Evolutionary conservation across 2,113 vertebrate genomes (phyloP).

Genomic region (Sapayoa aenigma): DNA sequence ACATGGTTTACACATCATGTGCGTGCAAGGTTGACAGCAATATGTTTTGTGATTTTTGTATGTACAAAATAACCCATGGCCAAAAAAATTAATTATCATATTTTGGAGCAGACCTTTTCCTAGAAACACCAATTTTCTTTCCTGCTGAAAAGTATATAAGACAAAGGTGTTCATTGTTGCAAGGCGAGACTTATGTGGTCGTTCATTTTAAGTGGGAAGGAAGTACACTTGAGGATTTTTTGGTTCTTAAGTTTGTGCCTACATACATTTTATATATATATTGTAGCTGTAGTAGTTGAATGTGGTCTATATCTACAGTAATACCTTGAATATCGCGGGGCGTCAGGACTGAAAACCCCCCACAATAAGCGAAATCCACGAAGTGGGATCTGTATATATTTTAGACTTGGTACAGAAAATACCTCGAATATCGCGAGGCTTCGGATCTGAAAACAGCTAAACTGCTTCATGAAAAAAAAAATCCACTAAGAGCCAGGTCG

Average conservation of each 20-base stretch:
- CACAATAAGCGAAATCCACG: too few relatives aligned
- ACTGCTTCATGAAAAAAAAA: too few relatives aligned
- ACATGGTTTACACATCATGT: neutral
- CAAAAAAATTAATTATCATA: neutral
- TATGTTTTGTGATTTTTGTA: fast-evolving
- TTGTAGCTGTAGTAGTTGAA: neutral
- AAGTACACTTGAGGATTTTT: neutral
- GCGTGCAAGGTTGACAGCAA: fast-evolving
- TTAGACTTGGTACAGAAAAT: too few relatives aligned
- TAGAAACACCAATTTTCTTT: neutral
- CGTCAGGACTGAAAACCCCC: too few relatives aligned
- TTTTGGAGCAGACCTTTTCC: neutral
- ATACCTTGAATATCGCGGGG: too few relatives aligned
- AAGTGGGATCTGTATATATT: too few relatives aligned
- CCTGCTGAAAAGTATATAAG: neutral
- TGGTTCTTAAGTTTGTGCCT: neutral
- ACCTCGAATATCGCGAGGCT: too few relatives aligned
- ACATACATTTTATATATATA: neutral
- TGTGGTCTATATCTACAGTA: neutral
- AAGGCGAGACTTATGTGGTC: fast-evolving
- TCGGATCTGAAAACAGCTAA: too few relatives aligned
- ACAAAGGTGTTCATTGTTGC: neutral
- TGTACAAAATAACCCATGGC: neutral
- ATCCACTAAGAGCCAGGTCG: too few relatives aligned
- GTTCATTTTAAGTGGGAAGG: neutral